Conservation (phyloP, 2,113 vertebrate species). For the Heptranchias perlo region DNA sequence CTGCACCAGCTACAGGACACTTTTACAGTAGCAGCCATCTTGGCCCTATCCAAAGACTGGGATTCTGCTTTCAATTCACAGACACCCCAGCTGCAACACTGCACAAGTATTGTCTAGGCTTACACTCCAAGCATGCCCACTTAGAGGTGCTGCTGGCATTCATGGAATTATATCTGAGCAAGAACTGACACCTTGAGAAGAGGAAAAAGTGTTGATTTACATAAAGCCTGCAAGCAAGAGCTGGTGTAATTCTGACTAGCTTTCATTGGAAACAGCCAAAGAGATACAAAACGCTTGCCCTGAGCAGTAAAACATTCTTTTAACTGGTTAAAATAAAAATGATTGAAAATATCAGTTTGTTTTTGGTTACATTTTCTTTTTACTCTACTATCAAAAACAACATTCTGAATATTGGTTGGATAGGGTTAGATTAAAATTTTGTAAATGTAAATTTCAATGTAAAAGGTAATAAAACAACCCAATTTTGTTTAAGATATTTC, state of each 20-base stretch:
- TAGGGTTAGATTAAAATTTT: background rate
- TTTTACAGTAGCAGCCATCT: background rate
- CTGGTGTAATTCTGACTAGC: background rate
- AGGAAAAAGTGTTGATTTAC: background rate
- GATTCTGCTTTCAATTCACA: background rate
- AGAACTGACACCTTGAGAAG: background rate
- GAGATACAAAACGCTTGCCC: background rate
- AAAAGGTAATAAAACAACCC: background rate
- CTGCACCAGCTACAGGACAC: background rate
- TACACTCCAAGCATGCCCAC: background rate
- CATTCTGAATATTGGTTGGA: background rate
- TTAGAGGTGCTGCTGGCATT: background rate
- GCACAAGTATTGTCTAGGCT: background rate
- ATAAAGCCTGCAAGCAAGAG: background rate
- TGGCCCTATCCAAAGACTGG: background rate
- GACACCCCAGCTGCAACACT: background rate
- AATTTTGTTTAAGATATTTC: background rate
- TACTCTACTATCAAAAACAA: background rate
- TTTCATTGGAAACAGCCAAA: background rate
- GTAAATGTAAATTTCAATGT: background rate
- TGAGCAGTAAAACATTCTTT: background rate
- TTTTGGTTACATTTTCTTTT: background rate
- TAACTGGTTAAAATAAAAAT: background rate
- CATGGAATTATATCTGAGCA: background rate
- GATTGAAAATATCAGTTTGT: background rate